A percentile compares a stretch with the other conserved stretches of the same genome.
These are phyloP conservation scores for Monoplex corrugatus DNA, from an alignment of 2,888 invertebrate species.

Conservation along the genomic window DNA sequence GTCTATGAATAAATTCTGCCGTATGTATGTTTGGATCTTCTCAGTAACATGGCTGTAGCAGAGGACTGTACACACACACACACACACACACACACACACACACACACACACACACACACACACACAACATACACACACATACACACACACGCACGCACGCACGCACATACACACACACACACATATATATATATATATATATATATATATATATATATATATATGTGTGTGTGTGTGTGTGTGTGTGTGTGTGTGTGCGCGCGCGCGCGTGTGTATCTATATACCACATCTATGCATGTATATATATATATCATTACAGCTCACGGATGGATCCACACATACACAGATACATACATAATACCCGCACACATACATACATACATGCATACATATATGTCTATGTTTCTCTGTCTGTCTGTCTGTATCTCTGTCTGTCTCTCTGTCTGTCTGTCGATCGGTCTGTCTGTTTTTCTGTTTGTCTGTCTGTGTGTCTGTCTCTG, in stretches of 20 bases:
- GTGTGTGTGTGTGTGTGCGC: not conserved
- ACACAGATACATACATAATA: not conserved
- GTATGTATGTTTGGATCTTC: no score
- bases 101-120: no score
- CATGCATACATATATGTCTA: not conserved
- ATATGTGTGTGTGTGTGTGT: not conserved
- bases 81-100: no score
- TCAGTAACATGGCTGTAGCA: no score
- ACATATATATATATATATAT: no score
- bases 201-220: no score
- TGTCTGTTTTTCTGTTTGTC: not conserved
- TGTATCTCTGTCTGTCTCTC: not conserved
- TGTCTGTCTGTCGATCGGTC: not conserved
- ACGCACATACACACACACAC: no score
- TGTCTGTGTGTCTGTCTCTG: slow-evolving; percentile 20
- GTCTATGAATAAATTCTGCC: no score
- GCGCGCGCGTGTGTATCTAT: not conserved
- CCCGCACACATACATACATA: not conserved
- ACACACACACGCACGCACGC: no score
- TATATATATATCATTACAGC: not conserved
- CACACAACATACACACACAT: no score
- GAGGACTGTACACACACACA: no score
- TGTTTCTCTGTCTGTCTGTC: not conserved
- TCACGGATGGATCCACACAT: not conserved
- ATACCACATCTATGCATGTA: not conserved